phyloP scores from a whole-genome alignment of 2,797 vertebrate genomes.

The Enteromius argenteus region DNA sequence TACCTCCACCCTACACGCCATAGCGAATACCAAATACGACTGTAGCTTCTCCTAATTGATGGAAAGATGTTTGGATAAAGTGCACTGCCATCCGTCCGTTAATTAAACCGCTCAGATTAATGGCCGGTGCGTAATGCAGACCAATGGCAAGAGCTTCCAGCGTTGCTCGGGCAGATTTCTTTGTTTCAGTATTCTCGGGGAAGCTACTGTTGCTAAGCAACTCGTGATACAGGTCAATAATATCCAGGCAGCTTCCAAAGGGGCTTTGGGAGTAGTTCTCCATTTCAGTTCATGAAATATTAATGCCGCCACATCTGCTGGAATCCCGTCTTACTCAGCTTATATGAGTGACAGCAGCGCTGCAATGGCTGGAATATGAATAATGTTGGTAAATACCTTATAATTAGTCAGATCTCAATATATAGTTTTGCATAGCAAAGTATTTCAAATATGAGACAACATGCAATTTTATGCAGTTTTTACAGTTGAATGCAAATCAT shows the following conservation, averaged over 20 bases:
- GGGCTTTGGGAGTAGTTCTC: conserved; percentile 69
- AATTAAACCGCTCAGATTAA: background rate
- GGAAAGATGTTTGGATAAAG: background rate
- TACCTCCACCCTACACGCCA: conserved; percentile 57
- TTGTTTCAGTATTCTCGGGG: conserved; percentile 65
- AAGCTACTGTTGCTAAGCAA: conserved; percentile 79
- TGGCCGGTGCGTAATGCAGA: background rate
- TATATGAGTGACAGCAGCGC: background rate
- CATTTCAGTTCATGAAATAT: conserved; percentile 68
- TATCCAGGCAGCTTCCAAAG: conserved; percentile 61
- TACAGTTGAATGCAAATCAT: background rate
- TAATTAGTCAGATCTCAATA: background rate
- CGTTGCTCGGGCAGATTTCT: conserved; percentile 61
- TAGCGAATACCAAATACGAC: conserved; percentile 61
- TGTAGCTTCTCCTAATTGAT: conserved; percentile 15
- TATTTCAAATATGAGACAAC: background rate
- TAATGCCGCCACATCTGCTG: conserved; percentile 54
- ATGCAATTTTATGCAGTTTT: background rate
- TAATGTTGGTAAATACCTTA: background rate
- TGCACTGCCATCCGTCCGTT: background rate
- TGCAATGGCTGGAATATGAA: background rate
- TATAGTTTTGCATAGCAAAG: background rate
- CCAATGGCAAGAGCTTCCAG: background rate
- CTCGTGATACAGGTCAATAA: conserved; percentile 73
- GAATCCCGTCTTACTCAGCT: conserved; percentile 50